Conservation (phyloP, 2,113 vertebrate genomes). For the Halichoeres trimaculatus region DNA sequence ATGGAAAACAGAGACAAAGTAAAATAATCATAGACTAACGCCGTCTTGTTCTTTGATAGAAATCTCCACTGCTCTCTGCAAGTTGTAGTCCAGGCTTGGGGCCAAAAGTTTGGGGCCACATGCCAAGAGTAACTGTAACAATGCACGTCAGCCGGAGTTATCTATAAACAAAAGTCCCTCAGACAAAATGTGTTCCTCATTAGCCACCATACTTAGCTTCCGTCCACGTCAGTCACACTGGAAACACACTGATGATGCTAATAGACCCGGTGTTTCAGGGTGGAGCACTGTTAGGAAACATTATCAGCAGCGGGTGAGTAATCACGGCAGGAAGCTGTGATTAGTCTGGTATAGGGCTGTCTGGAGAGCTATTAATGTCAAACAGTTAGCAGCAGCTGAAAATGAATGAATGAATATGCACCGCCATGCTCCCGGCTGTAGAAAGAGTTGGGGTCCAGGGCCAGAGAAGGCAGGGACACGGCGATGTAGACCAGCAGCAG, state of each 20-base stretch:
- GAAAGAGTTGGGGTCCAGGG: conserved; percentile 84
- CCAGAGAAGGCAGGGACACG: conserved; percentile 88
- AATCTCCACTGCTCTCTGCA: conserved; percentile 64
- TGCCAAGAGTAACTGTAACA: conserved; percentile 74
- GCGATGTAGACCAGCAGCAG: conserved; percentile 91
- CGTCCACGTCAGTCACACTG: conserved; percentile 55
- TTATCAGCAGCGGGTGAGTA: conserved; percentile 52
- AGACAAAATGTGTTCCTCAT: conserved; percentile 72
- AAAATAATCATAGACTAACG: conserved; percentile 68
- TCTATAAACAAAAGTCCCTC: conserved; percentile 76
- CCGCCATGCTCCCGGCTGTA: conserved; percentile 89
- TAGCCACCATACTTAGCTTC: conserved; percentile 55
- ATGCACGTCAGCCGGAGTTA: conserved; percentile 74
- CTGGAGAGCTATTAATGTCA: conserved; percentile 53
- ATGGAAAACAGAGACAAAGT: conserved; percentile 73
- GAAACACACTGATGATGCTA: conserved; percentile 63
- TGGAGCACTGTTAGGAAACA: conserved; percentile 36
- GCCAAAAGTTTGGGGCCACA: conserved; percentile 66
- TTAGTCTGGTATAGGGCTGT: conserved; percentile 24
- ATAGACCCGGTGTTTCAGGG: conserved; percentile 43
- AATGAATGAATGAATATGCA: conserved; percentile 73
- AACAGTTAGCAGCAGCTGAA: conserved; percentile 6
- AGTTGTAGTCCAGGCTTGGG: conserved; percentile 62
- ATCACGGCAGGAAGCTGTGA: conserved; percentile 35
- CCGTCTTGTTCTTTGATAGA: conserved; percentile 65